Evolutionary conservation across 2,888 invertebrate species (phyloP).

Genomic region (Glaucopsyche alexis): DNA sequence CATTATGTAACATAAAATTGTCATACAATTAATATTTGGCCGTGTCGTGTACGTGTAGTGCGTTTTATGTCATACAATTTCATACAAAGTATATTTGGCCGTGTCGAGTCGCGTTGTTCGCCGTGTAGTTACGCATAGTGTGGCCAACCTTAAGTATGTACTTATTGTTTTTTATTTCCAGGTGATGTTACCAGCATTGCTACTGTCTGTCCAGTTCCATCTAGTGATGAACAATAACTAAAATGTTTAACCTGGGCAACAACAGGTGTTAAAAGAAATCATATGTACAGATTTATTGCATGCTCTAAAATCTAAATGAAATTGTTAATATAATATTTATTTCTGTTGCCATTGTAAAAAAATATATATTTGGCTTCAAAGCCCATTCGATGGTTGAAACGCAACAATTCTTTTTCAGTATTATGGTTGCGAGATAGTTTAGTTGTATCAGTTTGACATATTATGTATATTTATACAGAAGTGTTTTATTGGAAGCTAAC

Average conservation of each 20-base stretch:
- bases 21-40: too few species aligned
- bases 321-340: slow-evolving; percentile 40
- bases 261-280: slow-evolving; percentile 21
- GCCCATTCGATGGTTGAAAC: slow-evolving; percentile 47
- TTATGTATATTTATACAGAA: slow-evolving; percentile 48
- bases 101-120: too few species aligned
- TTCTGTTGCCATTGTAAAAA: slow-evolving; percentile 42
- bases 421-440: slow-evolving; percentile 58
- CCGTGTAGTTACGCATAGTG: too few species aligned
- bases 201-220: slow-evolving; percentile 46
- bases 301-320: slow-evolving; percentile 28
- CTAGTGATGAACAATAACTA: slow-evolving; percentile 51
- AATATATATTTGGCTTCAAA: slow-evolving; percentile 35
- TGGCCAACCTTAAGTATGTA: too few species aligned
- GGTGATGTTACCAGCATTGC: slow-evolving; percentile 59
- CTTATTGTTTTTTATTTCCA: slow-evolving; percentile 42
- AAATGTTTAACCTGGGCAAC: neutral
- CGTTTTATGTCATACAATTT: too few species aligned
- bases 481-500: slow-evolving; percentile 58
- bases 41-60: too few species aligned
- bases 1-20: too few species aligned
- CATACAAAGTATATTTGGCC: too few species aligned
- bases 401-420: slow-evolving; percentile 60
- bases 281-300: slow-evolving; percentile 32
- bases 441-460: slow-evolving; percentile 43